Percentiles rank a stretch among this genome's conserved stretches.
Conservation (phyloP, 2,797 vertebrate genomes). For the Distichodus sexfasciatus region DNA sequence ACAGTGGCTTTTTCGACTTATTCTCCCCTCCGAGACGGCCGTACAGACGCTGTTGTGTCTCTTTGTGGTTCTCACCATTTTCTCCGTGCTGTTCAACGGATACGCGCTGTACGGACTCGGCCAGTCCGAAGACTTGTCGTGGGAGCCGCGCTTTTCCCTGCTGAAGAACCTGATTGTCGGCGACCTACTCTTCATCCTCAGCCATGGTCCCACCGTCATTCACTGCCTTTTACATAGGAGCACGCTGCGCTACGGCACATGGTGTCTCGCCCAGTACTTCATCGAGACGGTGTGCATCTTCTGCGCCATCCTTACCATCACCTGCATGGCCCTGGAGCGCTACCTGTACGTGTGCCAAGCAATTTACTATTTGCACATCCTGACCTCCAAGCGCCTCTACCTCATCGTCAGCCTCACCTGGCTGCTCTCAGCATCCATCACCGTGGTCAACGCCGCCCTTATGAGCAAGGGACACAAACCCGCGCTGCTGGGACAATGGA, state of each 20-base stretch:
- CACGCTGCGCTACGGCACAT: conserved; percentile 47
- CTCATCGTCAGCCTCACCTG: conserved; percentile 47
- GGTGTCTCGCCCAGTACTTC: conserved; percentile 62
- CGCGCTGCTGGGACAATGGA: background rate
- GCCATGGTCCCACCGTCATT: conserved; percentile 50
- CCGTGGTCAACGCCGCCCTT: conserved; percentile 27
- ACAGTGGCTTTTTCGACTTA: conserved; percentile 46
- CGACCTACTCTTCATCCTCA: conserved; percentile 59
- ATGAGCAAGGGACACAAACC: conserved; percentile 24
- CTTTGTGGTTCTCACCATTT: conserved; percentile 44
- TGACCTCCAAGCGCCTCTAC: conserved; percentile 50
- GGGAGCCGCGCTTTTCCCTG: conserved; percentile 58
- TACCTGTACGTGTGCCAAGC: conserved; percentile 67
- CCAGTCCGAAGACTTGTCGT: conserved; percentile 56
- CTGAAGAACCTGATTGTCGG: conserved; percentile 61
- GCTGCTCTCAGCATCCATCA: conserved; percentile 43
- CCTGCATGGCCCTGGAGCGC: conserved; percentile 67
- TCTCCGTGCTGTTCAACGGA: conserved; percentile 53
- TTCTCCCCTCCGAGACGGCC: conserved; percentile 41
- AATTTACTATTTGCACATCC: conserved; percentile 56
- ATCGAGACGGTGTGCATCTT: conserved; percentile 50
- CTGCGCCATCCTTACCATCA: conserved; percentile 61
- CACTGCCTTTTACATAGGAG: conserved; percentile 51
- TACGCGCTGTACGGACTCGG: conserved; percentile 44
- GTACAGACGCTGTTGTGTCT: background rate